A percentile compares a stretch with the other conserved stretches of the same genome.
Evolutionary conservation across 2,113 vertebrate genomes (phyloP).

Genomic region (Thermophis baileyi): DNA sequence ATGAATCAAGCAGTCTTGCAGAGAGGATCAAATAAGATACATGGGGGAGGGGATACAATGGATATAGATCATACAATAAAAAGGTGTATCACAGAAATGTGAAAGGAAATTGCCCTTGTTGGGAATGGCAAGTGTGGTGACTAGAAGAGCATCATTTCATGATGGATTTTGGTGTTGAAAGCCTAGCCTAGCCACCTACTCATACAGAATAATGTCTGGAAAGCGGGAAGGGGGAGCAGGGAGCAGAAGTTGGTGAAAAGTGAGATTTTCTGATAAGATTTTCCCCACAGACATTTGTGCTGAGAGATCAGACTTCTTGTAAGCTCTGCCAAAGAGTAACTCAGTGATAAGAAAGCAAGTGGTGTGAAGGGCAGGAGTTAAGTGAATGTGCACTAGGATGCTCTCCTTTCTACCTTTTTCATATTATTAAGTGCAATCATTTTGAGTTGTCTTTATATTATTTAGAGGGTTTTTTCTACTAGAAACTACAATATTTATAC

Average conservation of each 20-base stretch:
- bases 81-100: slow-evolving; percentile 13
- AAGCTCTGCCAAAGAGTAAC: slow-evolving; percentile 81
- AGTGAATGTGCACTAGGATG: slow-evolving; percentile 74
- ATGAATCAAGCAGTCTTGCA: slow-evolving; percentile 29
- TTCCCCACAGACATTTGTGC: slow-evolving; percentile 45
- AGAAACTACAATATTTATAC: slow-evolving; percentile 78
- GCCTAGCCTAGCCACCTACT: slow-evolving; percentile 56
- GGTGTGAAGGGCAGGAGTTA: slow-evolving; percentile 67
- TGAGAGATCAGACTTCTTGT: slow-evolving; percentile 67
- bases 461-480: slow-evolving; percentile 70
- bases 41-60: neutral
- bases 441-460: slow-evolving; percentile 73
- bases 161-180: slow-evolving; percentile 27
- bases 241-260: slow-evolving; percentile 39
- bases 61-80: neutral
- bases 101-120: slow-evolving; percentile 8
- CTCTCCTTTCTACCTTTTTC: slow-evolving; percentile 75
- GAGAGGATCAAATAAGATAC: slow-evolving; percentile 23
- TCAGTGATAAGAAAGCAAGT: slow-evolving; percentile 56
- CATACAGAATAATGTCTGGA: slow-evolving; percentile 62
- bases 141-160: neutral
- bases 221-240: slow-evolving; percentile 31
- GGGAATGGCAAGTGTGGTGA: slow-evolving; percentile 2
- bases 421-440: slow-evolving; percentile 83
- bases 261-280: slow-evolving; percentile 48